phyloP scores from a whole-genome alignment of 2,797 vertebrate genomes.

The Ceryle rudis region DNA sequence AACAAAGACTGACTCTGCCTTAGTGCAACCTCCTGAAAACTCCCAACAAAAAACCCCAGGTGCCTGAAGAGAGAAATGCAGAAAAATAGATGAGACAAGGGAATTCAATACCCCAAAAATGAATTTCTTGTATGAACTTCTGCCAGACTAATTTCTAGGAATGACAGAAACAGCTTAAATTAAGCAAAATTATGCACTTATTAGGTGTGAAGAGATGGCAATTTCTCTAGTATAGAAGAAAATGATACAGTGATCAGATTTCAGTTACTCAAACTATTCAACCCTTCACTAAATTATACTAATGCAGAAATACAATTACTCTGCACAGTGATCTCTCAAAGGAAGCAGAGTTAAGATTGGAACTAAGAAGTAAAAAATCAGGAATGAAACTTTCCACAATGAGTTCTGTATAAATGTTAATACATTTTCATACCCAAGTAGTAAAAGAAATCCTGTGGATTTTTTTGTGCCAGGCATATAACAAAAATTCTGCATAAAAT shows the following conservation, averaged over 20 bases:
- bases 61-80: neutral
- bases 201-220: neutral
- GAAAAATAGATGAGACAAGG: neutral
- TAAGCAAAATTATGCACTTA: neutral
- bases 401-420: neutral
- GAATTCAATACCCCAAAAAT: neutral
- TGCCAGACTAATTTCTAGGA: neutral
- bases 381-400: neutral
- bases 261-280: neutral
- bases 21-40: neutral
- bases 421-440: neutral
- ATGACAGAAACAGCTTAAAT: neutral
- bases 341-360: neutral
- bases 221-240: neutral
- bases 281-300: neutral
- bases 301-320: slow-evolving; percentile 23
- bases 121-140: neutral
- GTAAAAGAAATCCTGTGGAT: neutral
- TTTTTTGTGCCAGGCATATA: neutral
- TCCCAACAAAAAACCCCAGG: neutral
- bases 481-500: neutral
- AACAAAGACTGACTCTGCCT: neutral
- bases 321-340: neutral
- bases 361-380: neutral
- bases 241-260: slow-evolving; percentile 2